Conservation (phyloP, 1,140 invertebrate species). For the Cydia splendana region DNA sequence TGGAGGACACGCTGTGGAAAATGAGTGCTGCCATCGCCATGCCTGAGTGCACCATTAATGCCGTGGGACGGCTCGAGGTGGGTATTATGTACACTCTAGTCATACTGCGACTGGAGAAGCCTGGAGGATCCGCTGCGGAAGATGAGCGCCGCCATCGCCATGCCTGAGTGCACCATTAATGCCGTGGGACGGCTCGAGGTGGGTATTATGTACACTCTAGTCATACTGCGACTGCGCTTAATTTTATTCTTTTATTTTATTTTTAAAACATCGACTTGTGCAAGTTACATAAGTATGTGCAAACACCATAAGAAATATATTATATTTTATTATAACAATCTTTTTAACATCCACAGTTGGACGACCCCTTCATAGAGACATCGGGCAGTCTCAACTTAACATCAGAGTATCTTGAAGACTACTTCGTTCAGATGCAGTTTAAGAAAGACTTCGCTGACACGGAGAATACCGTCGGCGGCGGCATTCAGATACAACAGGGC, state of each 20-base stretch:
- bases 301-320: no score
- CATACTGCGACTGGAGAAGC: no score
- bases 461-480: slow-evolving; percentile 81
- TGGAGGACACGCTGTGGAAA: slow-evolving; percentile 68
- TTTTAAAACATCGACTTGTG: no score
- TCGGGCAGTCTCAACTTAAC: slow-evolving; percentile 80
- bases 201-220: slow-evolving; percentile 29
- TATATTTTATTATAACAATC: background rate
- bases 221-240: background rate
- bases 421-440: slow-evolving; percentile 81
- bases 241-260: no score
- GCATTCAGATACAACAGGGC: slow-evolving; percentile 78
- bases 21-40: background rate
- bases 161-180: slow-evolving; percentile 66
- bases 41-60: no score
- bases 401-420: slow-evolving; percentile 82
- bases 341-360: slow-evolving; percentile 55
- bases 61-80: no score
- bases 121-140: slow-evolving; percentile 68
- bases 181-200: slow-evolving; percentile 71
- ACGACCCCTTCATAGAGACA: slow-evolving; percentile 83
- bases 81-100: no score
- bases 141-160: slow-evolving; percentile 44
- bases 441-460: slow-evolving; percentile 84
- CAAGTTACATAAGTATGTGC: no score